Conservation (phyloP, 2,113 vertebrate species). For the Electrona antarctica region DNA sequence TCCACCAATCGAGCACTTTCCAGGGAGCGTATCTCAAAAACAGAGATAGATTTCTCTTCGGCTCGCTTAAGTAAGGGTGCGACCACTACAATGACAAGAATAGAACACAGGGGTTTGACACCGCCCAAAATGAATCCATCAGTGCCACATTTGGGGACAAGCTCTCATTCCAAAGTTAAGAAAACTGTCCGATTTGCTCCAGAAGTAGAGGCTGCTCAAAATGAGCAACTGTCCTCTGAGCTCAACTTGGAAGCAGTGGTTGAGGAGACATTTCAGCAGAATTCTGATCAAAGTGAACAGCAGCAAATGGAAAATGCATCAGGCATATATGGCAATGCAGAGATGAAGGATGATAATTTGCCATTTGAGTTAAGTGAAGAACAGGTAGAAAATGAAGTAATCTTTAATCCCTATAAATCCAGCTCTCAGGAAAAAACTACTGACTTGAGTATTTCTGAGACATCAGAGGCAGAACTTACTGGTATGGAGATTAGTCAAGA, state of each 20-base stretch:
- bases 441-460: not conserved
- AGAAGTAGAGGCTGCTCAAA: constrained; percentile 25
- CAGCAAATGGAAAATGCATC: not conserved
- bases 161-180: constrained; percentile 44
- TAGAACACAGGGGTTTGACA: constrained; percentile 4
- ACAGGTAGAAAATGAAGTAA: constrained; percentile 16
- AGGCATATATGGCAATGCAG: not conserved
- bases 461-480: not conserved
- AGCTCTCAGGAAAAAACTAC: constrained; percentile 1
- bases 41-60: not conserved
- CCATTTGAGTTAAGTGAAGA: constrained; percentile 17
- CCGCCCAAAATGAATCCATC: not conserved
- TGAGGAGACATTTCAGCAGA: not conserved
- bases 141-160: not conserved
- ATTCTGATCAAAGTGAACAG: constrained; percentile 12
- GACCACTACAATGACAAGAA: constrained; percentile 12
- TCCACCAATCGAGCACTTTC: constrained; percentile 31
- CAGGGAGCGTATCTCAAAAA: constrained; percentile 13
- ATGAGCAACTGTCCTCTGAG: constrained; percentile 11
- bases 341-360: not conserved
- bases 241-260: constrained; percentile 2
- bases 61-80: not conserved
- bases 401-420: constrained; percentile 30
- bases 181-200: constrained; percentile 70
- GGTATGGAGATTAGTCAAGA: constrained; percentile 19